Evolutionary conservation across 1,140 invertebrate genomes (phyloP).

Genomic region (Drosophila baimaii): DNA sequence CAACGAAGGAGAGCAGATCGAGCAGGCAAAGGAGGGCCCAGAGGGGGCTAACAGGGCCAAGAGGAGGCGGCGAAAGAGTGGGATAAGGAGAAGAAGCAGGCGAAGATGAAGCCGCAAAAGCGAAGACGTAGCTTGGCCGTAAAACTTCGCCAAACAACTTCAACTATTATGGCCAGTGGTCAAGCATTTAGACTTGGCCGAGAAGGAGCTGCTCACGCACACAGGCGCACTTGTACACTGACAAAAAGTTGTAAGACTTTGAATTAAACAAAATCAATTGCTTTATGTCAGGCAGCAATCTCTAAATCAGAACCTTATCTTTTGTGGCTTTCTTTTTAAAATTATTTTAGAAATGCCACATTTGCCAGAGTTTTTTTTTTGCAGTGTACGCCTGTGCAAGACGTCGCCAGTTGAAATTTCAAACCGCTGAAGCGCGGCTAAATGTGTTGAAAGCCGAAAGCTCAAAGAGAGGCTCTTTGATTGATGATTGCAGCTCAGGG

Average conservation of each 20-base stretch:
- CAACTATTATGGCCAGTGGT: constrained; percentile 77
- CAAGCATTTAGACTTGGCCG: constrained; percentile 66
- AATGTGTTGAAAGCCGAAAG: constrained; percentile 77
- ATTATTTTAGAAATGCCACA: too few relatives aligned
- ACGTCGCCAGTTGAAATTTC: constrained; percentile 70
- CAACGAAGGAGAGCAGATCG: constrained; percentile 13
- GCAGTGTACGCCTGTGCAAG: constrained; percentile 6
- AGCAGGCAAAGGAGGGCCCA: background rate
- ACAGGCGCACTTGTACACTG: background rate
- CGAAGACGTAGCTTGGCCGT: constrained; percentile 47
- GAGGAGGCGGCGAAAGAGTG: background rate
- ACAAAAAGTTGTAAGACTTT: background rate
- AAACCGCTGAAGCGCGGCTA: constrained; percentile 71
- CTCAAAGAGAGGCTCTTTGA: constrained; percentile 60
- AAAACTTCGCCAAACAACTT: constrained; percentile 64
- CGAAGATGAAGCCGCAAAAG: constrained; percentile 78
- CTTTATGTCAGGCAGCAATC: too few relatives aligned
- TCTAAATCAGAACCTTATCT: too few relatives aligned
- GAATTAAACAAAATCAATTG: too few relatives aligned
- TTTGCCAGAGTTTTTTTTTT: background rate
- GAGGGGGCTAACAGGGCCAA: background rate
- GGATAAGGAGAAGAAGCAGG: constrained; percentile 15
- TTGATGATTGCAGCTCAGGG: constrained; percentile 78
- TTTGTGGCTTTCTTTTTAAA: too few relatives aligned
- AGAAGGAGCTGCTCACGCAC: constrained; percentile 36